Conservation (phyloP, 2,888 invertebrate genomes). For the Aleiodes alternator region DNA sequence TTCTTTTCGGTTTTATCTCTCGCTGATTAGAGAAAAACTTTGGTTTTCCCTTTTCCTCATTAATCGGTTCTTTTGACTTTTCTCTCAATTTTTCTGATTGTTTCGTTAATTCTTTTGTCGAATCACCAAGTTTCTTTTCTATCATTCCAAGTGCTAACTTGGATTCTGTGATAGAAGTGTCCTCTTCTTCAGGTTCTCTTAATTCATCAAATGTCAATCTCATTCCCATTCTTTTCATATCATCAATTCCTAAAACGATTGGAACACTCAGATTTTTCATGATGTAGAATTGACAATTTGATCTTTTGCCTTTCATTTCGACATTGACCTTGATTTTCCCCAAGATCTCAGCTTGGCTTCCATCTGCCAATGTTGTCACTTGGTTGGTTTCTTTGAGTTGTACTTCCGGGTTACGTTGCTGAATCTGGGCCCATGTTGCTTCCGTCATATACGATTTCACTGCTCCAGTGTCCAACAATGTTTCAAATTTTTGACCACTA, state of each 20-base stretch:
- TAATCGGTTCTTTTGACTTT: no score
- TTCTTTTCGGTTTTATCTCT: no score
- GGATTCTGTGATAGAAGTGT: no score
- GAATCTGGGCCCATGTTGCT: neutral
- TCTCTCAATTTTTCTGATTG: no score
- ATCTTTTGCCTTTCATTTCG: neutral
- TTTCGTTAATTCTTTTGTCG: no score
- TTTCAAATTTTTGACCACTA: neutral
- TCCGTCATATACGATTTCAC: neutral
- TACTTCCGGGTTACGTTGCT: neutral
- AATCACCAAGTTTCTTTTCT: no score
- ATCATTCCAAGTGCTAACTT: no score
- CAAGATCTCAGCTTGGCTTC: neutral
- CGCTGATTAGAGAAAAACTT: no score
- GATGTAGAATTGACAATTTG: neutral
- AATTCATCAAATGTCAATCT: no score
- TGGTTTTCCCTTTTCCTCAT: no score
- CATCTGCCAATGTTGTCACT: neutral
- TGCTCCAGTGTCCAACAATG: conserved; percentile 21
- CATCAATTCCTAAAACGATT: neutral
- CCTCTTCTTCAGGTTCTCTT: no score
- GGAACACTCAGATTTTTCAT: neutral
- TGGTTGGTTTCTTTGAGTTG: neutral
- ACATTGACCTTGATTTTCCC: neutral
- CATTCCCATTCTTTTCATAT: neutral